phyloP scores from a whole-genome alignment of 2,797 vertebrate genomes.

The Sebastes cheni region DNA sequence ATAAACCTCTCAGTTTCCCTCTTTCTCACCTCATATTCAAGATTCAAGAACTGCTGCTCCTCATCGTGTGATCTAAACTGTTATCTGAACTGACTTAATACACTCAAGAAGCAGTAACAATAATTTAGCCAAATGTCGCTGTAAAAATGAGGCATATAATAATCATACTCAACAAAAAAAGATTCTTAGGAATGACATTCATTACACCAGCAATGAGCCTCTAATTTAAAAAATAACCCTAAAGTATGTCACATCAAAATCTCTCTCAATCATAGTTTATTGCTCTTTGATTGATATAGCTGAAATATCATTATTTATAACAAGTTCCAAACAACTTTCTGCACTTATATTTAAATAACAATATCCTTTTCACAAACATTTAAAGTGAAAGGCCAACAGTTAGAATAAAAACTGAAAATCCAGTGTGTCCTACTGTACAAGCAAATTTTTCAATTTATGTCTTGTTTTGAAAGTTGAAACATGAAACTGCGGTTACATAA shows the following conservation, averaged over 20 bases:
- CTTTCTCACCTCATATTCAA: neutral
- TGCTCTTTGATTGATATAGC: slow-evolving; percentile 6
- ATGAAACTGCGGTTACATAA: neutral
- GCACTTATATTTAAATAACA: neutral
- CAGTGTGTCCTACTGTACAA: slow-evolving; percentile 5
- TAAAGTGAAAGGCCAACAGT: slow-evolving; percentile 18
- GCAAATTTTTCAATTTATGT: neutral
- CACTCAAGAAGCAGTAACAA: neutral
- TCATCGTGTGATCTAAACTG: neutral
- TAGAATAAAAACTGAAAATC: slow-evolving; percentile 20
- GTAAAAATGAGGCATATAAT: neutral
- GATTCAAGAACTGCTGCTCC: neutral
- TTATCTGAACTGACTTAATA: neutral
- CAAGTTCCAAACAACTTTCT: neutral
- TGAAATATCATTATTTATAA: neutral
- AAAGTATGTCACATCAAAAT: slow-evolving; percentile 4
- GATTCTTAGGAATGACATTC: slow-evolving; percentile 55
- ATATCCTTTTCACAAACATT: neutral
- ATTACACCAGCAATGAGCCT: slow-evolving; percentile 49
- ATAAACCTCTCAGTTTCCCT: neutral
- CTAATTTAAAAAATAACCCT: slow-evolving; percentile 31
- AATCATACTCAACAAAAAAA: neutral
- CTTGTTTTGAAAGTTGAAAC: neutral
- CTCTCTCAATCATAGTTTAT: neutral
- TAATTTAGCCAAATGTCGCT: neutral